Evolutionary conservation across 1,140 invertebrate genomes (phyloP).

Genomic region (Druon quercuslanigerum): DNA sequence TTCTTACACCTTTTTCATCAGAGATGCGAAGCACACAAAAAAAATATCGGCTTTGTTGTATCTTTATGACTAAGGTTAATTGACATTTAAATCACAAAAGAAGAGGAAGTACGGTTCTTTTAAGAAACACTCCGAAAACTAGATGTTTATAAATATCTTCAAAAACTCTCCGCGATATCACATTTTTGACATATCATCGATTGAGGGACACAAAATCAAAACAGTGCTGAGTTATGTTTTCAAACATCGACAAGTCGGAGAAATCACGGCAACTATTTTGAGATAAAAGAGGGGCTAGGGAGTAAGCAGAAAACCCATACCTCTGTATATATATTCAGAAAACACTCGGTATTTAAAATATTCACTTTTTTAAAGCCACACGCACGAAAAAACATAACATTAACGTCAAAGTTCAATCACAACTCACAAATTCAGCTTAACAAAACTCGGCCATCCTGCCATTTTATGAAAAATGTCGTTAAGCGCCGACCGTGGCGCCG

Average conservation of each 20-base stretch:
- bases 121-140: not conserved
- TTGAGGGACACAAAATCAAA: not conserved
- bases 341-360: constrained; percentile 9
- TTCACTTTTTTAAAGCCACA: constrained; percentile 6
- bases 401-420: not conserved
- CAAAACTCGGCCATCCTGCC: constrained; percentile 46
- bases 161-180: not conserved
- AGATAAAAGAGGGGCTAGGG: not conserved
- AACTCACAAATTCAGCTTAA: not conserved
- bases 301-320: not conserved
- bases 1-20: not conserved
- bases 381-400: constrained; percentile 15
- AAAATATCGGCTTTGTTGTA: constrained; percentile 15
- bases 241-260: constrained; percentile 3
- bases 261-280: not conserved
- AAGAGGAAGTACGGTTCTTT: constrained; percentile 6
- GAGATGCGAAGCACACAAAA: not conserved
- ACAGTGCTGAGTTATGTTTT: constrained; percentile 15
- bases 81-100: not conserved
- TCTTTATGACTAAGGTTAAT: not conserved
- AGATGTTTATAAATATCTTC: not conserved
- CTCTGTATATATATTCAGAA: not conserved
- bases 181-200: constrained; percentile 5
- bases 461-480: constrained; percentile 51
- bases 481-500: constrained; percentile 46